phyloP scores from a whole-genome alignment of 2,888 invertebrate genomes.

The Mallateleia sp. region DNA sequence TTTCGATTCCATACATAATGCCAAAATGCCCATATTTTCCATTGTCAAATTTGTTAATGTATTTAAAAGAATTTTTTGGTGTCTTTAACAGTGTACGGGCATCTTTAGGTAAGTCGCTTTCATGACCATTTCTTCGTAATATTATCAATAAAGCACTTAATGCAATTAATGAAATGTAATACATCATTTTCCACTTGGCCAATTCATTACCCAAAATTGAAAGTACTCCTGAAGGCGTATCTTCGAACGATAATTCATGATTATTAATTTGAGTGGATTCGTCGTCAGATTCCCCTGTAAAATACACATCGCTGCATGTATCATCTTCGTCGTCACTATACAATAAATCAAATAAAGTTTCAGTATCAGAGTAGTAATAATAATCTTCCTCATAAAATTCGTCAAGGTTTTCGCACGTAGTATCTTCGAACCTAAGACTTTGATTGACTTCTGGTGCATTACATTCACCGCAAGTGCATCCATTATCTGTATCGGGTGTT shows the following conservation, averaged over 20 bases:
- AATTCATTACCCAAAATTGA: not conserved
- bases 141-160: slow-evolving; percentile 23
- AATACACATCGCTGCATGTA: slow-evolving; percentile 6
- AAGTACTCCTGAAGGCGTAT: not conserved
- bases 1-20: too few relatives aligned
- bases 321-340: slow-evolving; percentile 5
- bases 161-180: not conserved
- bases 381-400: slow-evolving; percentile 6
- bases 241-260: not conserved
- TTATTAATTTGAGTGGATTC: not conserved
- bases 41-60: not conserved
- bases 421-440: too few relatives aligned
- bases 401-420: too few relatives aligned
- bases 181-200: not conserved
- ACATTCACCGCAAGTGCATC: not conserved
- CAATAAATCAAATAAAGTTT: not conserved
- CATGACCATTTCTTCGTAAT: slow-evolving; percentile 24
- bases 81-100: slow-evolving; percentile 29
- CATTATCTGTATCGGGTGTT: not conserved
- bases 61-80: slow-evolving; percentile 6
- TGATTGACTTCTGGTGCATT: too few relatives aligned
- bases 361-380: not conserved
- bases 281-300: slow-evolving; percentile 6
- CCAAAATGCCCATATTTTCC: too few relatives aligned
- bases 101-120: slow-evolving; percentile 34